phyloP scores from a whole-genome alignment of 1,140 invertebrate genomes.

The Galleria mellonella region DNA sequence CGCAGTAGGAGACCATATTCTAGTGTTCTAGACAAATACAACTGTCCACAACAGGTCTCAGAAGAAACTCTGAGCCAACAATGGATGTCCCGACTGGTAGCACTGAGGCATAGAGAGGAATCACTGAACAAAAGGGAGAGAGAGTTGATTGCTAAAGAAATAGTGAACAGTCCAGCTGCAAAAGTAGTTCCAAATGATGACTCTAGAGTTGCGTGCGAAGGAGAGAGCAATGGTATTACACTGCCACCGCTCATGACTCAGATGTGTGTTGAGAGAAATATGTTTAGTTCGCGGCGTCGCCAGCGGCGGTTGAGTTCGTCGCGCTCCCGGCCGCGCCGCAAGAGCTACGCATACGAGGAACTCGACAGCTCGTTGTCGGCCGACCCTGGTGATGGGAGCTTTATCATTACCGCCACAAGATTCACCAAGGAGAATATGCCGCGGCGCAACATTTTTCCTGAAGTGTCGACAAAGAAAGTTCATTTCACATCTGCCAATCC shows the following conservation, averaged over 20 bases:
- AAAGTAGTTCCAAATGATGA: conserved; percentile 31
- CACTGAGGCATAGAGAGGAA: conserved; percentile 59
- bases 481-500: conserved; percentile 66
- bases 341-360: conserved; percentile 64
- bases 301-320: conserved; percentile 41
- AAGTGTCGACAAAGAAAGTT: conserved; percentile 52
- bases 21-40: conserved; percentile 36
- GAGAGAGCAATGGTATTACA: conserved; percentile 56
- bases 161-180: conserved; percentile 45
- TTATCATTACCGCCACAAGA: conserved; percentile 73
- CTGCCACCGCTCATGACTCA: conserved; percentile 54
- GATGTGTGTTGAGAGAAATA: conserved; percentile 20
- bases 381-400: conserved; percentile 72
- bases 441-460: conserved; percentile 57
- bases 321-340: conserved; percentile 38
- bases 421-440: conserved; percentile 66
- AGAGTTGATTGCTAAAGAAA: conserved; percentile 63
- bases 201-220: conserved; percentile 10
- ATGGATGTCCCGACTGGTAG: conserved; percentile 63
- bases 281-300: conserved; percentile 31
- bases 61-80: conserved; percentile 64
- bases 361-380: conserved; percentile 75
- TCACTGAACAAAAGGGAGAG: conserved; percentile 62
- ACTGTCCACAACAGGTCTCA: conserved; percentile 52
- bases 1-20: conserved; percentile 46